These are phyloP conservation scores for Gnathonemus echidnorhynchus DNA, from an alignment of 2,113 vertebrate species.

Conservation along the genomic window DNA sequence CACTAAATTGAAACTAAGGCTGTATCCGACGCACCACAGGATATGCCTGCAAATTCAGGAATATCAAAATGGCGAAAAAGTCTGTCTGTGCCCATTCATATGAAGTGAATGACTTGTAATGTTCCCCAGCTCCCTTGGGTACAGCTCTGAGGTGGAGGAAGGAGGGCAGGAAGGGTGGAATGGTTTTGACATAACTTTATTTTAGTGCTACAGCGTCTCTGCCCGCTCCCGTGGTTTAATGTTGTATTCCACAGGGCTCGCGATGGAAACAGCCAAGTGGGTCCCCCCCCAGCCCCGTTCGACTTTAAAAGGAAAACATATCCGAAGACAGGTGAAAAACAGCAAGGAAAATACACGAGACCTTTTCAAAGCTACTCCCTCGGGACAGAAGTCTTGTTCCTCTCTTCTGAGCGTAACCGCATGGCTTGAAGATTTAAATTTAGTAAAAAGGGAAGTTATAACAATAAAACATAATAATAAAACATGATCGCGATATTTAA, in stretches of 20 bases:
- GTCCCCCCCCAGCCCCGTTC: slow-evolving; percentile 64
- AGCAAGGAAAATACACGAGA: slow-evolving; percentile 63
- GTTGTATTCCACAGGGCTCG: slow-evolving; percentile 73
- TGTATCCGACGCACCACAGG: slow-evolving; percentile 93
- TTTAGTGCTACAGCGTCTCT: slow-evolving; percentile 80
- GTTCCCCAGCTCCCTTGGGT: slow-evolving; percentile 76
- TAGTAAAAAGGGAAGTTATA: slow-evolving; percentile 47
- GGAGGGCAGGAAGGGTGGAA: slow-evolving; percentile 84
- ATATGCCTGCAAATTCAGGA: slow-evolving; percentile 96
- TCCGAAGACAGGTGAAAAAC: slow-evolving; percentile 89
- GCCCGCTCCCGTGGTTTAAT: slow-evolving; percentile 86
- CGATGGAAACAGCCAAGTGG: slow-evolving; percentile 82
- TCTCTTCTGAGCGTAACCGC: slow-evolving; percentile 41
- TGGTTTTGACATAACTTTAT: slow-evolving; percentile 98
- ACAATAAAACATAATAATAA: slow-evolving; percentile 38
- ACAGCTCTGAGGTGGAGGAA: slow-evolving; percentile 72
- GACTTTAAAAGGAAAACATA: slow-evolving; percentile 80
- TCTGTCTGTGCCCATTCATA: slow-evolving; percentile 97
- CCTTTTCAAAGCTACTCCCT: slow-evolving; percentile 33
- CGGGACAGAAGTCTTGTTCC: slow-evolving; percentile 37
- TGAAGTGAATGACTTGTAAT: slow-evolving; percentile 89
- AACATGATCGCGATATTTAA: slow-evolving; percentile 38
- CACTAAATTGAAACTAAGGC: slow-evolving; percentile 98
- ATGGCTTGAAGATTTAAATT: slow-evolving; percentile 50
- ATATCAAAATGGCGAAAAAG: slow-evolving; percentile 88